These are phyloP conservation scores for Paramormyrops kingsleyae DNA, from an alignment of 2,113 vertebrate genomes.

Conservation along the genomic window DNA sequence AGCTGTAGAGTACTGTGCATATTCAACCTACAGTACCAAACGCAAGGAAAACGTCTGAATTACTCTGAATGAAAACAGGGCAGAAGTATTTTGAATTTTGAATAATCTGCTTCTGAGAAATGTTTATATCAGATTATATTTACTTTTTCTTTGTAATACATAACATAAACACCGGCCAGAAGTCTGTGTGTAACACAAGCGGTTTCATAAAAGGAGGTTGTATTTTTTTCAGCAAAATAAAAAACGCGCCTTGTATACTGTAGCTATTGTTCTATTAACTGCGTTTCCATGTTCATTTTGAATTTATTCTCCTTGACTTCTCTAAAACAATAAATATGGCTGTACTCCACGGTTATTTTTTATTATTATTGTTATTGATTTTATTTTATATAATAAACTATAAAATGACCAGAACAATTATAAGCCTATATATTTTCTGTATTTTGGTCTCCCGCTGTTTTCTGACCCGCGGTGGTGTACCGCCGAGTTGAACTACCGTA, in stretches of 20 bases:
- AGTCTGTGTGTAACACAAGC: background rate
- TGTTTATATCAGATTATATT: background rate
- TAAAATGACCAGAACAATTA: background rate
- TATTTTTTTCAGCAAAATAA: background rate
- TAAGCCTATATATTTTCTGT: background rate
- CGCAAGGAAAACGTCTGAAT: background rate
- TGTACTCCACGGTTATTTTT: background rate
- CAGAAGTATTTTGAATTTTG: background rate
- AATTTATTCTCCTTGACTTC: background rate
- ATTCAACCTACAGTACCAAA: background rate
- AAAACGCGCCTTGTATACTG: background rate
- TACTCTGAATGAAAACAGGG: background rate
- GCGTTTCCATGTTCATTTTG: background rate
- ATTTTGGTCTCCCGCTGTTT: background rate
- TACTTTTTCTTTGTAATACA: background rate
- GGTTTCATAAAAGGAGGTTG: background rate
- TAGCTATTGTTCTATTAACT: background rate
- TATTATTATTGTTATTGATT: background rate
- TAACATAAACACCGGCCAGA: background rate
- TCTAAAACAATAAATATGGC: background rate
- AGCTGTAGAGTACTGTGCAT: background rate
- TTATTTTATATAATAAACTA: background rate
- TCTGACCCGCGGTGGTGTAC: background rate
- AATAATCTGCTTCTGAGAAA: background rate
- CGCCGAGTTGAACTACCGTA: too few species aligned